Conservation (phyloP, 2,113 vertebrate genomes). For the Ellobius talpinus region DNA sequence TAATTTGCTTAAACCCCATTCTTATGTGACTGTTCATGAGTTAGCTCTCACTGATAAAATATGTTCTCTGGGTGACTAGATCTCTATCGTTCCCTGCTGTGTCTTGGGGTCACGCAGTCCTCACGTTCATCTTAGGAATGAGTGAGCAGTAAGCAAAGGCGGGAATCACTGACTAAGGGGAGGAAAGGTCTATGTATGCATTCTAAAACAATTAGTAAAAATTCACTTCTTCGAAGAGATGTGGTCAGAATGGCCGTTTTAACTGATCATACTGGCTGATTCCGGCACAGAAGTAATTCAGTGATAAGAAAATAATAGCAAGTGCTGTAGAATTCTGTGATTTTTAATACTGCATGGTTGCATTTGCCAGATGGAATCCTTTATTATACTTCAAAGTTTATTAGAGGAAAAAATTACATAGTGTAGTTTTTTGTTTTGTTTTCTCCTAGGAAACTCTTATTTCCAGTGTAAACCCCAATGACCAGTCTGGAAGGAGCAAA, state of each 20-base stretch:
- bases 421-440: not conserved
- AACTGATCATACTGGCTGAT: not conserved
- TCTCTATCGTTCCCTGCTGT: not conserved
- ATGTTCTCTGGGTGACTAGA: not conserved
- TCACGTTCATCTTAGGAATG: not conserved
- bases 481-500: not conserved
- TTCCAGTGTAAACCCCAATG: not conserved
- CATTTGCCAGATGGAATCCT: not conserved
- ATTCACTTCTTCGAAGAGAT: not conserved
- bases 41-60: constrained; percentile 9
- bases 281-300: not conserved
- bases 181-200: not conserved
- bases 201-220: constrained; percentile 34
- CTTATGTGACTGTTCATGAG: not conserved
- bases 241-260: not conserved
- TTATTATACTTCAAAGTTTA: not conserved
- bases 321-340: not conserved
- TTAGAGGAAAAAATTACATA: not conserved
- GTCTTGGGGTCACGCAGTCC: not conserved
- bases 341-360: not conserved
- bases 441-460: not conserved
- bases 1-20: not conserved
- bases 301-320: not conserved
- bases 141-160: not conserved
- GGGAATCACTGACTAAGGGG: not conserved